Base-by-base conservation (phyloP, 2,888 invertebrate genomes). In the Drosophila bunnanda region DNA sequence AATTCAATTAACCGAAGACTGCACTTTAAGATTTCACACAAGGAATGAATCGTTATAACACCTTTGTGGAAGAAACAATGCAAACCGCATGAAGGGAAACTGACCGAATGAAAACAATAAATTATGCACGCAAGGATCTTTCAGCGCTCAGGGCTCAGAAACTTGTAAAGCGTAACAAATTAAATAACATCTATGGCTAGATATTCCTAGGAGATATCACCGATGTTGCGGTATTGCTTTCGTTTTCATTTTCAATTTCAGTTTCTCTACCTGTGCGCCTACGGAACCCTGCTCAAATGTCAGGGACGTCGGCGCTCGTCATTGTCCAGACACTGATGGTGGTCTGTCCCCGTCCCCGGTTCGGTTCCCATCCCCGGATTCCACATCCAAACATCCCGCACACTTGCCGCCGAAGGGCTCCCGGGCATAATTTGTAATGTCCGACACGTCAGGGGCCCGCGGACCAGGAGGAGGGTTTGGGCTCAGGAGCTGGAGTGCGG, bases 401-500 rank as follows among this genome's bases (percentile, higher is more conserved):
- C 44, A 20, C 67, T 46, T 67, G 55, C 46, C 68, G 44, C 56
- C 57, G 36, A 76, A 65, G 64, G 53, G 71, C 88, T 78, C 69
- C 86, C 83, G 84, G 87, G 84, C 86, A 81, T 86, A 88, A 88
- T 85, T 88, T 85, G 88, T 85, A 85, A 85, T 88, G 88, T 85
- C 87, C 87, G 75, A 88, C 84, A 85, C 84, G 88, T 86, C 88
- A 78, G 69, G 56, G 56, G 76, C 44, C 64, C 66, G 22, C 52
- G 41, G 15, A 32, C 36, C 34, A 39, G 43, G 30, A 36, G 53
- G 39, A n/a, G 53, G 52, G 43, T 22, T 20, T 32, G 13, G 44
- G 20, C 34, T 20, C n/a, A 38, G 36, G 56, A 39, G 44, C 9
- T 43, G 70, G 64, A 32, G 32, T 20, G 20, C 32, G 52, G 69